phyloP scores from a whole-genome alignment of 2,888 invertebrate species.

The Cyaniris semiargus region DNA sequence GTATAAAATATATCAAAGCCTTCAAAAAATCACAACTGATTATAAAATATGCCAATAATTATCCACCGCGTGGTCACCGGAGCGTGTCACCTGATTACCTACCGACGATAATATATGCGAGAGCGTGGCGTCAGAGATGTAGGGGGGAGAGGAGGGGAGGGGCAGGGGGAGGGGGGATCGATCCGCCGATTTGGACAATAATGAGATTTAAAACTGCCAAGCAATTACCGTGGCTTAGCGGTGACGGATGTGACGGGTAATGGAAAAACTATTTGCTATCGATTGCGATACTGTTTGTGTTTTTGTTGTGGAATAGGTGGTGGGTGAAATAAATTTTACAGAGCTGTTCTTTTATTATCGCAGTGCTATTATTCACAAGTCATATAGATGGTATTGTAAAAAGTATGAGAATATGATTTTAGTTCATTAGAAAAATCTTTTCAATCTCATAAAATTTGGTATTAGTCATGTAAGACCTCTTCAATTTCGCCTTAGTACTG shows the following conservation, averaged over 20 bases:
- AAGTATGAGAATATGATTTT: too few relatives aligned
- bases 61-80: constrained; percentile 36
- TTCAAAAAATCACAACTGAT: not conserved
- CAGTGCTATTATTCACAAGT: too few relatives aligned
- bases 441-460: not conserved
- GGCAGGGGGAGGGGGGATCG: constrained; percentile 46
- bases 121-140: constrained; percentile 48
- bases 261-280: constrained; percentile 13
- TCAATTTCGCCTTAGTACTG: too few relatives aligned
- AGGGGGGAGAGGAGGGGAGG: constrained; percentile 68
- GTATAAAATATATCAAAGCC: too few relatives aligned
- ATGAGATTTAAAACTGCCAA: constrained; percentile 73
- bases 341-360: not conserved
- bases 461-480: not conserved
- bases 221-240: constrained; percentile 74
- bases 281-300: not conserved
- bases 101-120: constrained; percentile 67
- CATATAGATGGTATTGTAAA: too few relatives aligned
- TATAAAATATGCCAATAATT: constrained; percentile 8
- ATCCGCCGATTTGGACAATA: constrained; percentile 67
- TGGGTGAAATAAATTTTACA: not conserved
- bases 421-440: not conserved
- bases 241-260: constrained; percentile 47
- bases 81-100: constrained; percentile 60
- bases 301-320: not conserved